Conservation (phyloP, 2,888 invertebrate species). For the Melitaea athalia region DNA sequence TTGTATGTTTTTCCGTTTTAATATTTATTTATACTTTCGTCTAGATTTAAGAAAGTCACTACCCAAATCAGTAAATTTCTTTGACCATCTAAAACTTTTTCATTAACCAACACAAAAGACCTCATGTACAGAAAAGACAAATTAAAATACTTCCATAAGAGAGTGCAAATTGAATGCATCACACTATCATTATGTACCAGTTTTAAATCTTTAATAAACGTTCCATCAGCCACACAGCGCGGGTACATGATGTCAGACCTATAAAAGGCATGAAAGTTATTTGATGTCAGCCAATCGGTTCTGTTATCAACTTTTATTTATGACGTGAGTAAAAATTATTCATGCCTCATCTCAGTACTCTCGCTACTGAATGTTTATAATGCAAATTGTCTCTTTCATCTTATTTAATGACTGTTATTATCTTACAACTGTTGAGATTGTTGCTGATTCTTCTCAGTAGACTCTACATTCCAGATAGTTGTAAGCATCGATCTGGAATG, state of each 20-base stretch:
- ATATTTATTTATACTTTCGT: no score
- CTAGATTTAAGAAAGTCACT: neutral
- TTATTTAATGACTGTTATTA: neutral
- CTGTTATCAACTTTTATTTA: conserved; percentile 20
- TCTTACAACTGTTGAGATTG: neutral
- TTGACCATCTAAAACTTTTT: neutral
- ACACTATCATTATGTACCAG: conserved; percentile 31
- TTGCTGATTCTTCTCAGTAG: no score
- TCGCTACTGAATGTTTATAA: conserved; percentile 1
- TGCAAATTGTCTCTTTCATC: conserved; percentile 4
- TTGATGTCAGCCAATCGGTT: conserved; percentile 18
- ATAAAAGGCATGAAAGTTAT: conserved; percentile 31
- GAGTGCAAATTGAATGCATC: conserved; percentile 31
- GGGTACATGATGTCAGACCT: conserved; percentile 16
- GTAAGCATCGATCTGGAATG: no score
- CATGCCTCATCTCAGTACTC: conserved; percentile 1
- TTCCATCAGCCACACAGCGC: conserved; percentile 7
- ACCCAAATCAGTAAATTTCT: neutral
- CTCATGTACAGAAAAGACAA: neutral
- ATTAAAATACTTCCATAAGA: conserved; percentile 20
- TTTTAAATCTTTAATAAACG: conserved; percentile 21
- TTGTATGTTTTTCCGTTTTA: no score
- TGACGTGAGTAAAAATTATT: conserved; percentile 7
- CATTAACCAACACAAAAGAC: neutral
- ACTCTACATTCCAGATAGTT: no score